phyloP scores from a whole-genome alignment of 2,797 vertebrate species.

The Pempheris klunzingeri region DNA sequence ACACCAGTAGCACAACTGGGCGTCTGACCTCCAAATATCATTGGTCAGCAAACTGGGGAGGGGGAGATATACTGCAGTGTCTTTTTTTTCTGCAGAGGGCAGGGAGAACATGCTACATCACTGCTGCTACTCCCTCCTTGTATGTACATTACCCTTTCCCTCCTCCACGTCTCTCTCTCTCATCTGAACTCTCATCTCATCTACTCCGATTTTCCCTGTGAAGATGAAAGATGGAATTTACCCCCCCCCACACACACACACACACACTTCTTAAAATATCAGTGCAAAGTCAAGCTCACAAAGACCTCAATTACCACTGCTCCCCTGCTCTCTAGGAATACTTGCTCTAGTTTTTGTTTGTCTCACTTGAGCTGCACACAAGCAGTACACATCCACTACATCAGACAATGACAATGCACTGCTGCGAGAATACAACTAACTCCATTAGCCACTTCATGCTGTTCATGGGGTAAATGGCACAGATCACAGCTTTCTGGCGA shows the following conservation, averaged over 20 bases:
- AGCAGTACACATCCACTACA: background rate
- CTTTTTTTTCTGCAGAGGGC: slow-evolving; percentile 64
- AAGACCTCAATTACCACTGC: slow-evolving; percentile 10
- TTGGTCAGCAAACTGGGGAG: slow-evolving; percentile 77
- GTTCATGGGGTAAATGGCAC: background rate
- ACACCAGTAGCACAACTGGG: slow-evolving; percentile 49
- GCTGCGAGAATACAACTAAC: slow-evolving; percentile 13
- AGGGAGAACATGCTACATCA: slow-evolving; percentile 64
- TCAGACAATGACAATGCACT: slow-evolving; percentile 8
- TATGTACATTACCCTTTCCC: background rate
- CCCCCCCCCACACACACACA: no score
- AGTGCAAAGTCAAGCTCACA: slow-evolving; percentile 11
- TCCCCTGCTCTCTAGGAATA: slow-evolving; percentile 20
- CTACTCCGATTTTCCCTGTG: background rate
- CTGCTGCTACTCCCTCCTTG: slow-evolving; percentile 26
- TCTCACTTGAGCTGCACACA: slow-evolving; percentile 10
- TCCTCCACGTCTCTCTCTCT: slow-evolving; percentile 9
- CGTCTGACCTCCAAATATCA: slow-evolving; percentile 81
- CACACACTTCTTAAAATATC: slow-evolving; percentile 14
- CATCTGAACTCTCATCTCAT: slow-evolving; percentile 22
- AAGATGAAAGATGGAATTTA: slow-evolving; percentile 14
- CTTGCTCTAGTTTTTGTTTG: slow-evolving; percentile 3
- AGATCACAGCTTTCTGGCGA: background rate
- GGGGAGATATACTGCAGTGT: slow-evolving; percentile 74
- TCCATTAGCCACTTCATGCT: background rate